Evolutionary conservation across 2,113 vertebrate species (phyloP).

Genomic region (Nothocercus julius): DNA sequence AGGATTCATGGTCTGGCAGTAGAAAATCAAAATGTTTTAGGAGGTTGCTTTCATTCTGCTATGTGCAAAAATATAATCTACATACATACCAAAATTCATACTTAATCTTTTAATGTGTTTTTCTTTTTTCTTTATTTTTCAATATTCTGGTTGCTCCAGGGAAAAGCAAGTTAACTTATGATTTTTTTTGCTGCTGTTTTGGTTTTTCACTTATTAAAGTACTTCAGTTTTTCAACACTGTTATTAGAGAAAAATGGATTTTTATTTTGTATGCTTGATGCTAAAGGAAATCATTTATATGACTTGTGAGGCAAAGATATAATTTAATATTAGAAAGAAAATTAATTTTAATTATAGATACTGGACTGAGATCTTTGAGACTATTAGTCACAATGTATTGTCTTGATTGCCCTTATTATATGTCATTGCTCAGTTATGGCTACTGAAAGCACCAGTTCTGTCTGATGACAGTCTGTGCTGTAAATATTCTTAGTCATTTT

Average conservation of each 20-base stretch:
- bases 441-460: constrained; percentile 20
- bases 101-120: not conserved
- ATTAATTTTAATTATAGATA: not conserved
- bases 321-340: not conserved
- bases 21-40: not conserved
- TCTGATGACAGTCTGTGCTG: constrained; percentile 42
- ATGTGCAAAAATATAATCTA: not conserved
- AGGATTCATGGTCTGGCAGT: not conserved
- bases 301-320: not conserved
- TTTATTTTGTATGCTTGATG: not conserved
- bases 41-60: not conserved
- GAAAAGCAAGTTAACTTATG: not conserved
- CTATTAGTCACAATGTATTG: not conserved
- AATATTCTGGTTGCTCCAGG: not conserved
- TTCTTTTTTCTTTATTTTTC: not conserved
- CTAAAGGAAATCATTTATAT: not conserved
- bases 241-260: not conserved
- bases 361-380: not conserved
- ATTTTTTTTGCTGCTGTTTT: not conserved
- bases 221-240: not conserved
- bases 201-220: not conserved
- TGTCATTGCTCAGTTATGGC: not conserved
- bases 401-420: not conserved
- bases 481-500: constrained; percentile 46
- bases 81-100: not conserved